These are phyloP conservation scores for Cololabis saira DNA, from an alignment of 2,113 vertebrate species.

Conservation along the genomic window DNA sequence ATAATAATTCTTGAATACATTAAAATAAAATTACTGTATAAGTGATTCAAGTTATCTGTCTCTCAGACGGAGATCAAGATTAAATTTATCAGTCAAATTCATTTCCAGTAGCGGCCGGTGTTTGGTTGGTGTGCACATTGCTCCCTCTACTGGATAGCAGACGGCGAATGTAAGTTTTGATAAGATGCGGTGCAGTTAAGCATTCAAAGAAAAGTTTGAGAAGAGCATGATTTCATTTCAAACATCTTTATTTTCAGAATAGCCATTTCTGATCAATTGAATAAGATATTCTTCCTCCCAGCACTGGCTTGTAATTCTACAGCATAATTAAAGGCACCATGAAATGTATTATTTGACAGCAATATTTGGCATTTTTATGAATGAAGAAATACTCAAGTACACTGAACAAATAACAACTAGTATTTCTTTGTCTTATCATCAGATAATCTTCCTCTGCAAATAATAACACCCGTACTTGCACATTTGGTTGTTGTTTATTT, in stretches of 20 bases:
- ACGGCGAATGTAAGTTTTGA: not conserved
- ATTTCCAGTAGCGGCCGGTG: not conserved
- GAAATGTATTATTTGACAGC: not conserved
- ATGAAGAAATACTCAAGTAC: not conserved
- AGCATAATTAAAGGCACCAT: not conserved
- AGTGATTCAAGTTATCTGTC: conserved; percentile 1
- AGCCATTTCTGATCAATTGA: not conserved
- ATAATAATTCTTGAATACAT: not conserved
- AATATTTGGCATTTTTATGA: not conserved
- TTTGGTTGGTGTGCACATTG: conserved; percentile 50
- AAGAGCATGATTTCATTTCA: not conserved
- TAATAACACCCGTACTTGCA: too few species aligned
- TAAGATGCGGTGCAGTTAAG: not conserved
- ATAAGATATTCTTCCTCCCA: not conserved
- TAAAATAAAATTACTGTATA: conserved; percentile 1
- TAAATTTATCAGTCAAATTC: not conserved
- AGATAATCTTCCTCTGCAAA: not conserved
- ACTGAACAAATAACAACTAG: not conserved
- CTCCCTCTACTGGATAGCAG: conserved; percentile 75
- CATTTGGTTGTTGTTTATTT: not conserved
- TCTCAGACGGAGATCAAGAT: conserved; percentile 17
- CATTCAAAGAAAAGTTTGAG: not conserved
- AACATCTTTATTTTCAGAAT: not conserved
- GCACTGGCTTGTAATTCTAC: not conserved
- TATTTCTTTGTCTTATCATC: not conserved